Conservation (phyloP, 2,797 vertebrate species). For the Cichlasoma orientale region DNA sequence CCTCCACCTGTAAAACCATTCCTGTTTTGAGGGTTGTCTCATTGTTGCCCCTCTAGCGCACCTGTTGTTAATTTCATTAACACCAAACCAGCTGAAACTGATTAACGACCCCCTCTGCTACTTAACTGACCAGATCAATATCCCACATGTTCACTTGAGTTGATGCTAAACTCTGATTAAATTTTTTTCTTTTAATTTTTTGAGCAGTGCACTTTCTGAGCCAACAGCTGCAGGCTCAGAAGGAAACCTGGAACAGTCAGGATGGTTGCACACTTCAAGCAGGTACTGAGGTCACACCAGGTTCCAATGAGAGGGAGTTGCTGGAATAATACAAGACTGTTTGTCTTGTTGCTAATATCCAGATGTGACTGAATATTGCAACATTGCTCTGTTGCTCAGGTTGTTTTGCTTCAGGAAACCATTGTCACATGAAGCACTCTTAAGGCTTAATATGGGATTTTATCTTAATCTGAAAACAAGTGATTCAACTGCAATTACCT, state of each 20-base stretch:
- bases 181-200: no score
- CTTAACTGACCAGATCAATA: no score
- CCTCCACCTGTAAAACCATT: no score
- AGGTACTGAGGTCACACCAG: slow-evolving; percentile 4
- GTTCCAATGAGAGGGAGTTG: not conserved
- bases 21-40: no score
- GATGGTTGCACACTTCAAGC: not conserved
- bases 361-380: slow-evolving; percentile 31
- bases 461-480: not conserved
- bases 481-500: not conserved
- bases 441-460: not conserved
- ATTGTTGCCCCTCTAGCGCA: no score
- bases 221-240: not conserved
- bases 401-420: slow-evolving; percentile 24
- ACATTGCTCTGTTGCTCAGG: slow-evolving; percentile 24
- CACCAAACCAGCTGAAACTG: no score
- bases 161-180: no score
- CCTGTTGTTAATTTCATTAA: no score
- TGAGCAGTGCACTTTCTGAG: not conserved
- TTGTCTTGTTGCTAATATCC: slow-evolving; percentile 27
- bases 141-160: no score
- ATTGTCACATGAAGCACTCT: not conserved
- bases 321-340: slow-evolving; percentile 17
- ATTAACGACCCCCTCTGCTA: no score
- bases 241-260: not conserved